Conservation (phyloP, 1,140 invertebrate species). For the Asobara japonica region DNA sequence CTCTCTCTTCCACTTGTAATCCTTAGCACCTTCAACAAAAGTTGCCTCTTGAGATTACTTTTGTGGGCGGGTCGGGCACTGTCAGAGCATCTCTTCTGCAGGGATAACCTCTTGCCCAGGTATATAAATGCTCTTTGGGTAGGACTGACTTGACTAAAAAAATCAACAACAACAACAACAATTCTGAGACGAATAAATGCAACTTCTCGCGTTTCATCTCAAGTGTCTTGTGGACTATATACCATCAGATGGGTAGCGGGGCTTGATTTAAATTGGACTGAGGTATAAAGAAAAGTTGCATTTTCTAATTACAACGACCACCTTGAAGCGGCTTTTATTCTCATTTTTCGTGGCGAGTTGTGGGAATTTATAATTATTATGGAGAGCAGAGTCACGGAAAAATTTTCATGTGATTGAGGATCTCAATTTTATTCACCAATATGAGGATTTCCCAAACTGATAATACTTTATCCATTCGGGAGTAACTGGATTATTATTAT, state of each 20-base stretch:
- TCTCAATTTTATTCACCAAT: neutral
- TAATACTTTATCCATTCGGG: no score
- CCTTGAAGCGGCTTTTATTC: neutral
- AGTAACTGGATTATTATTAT: no score
- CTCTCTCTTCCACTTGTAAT: constrained; percentile 24
- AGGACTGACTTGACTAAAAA: neutral
- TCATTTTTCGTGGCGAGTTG: neutral
- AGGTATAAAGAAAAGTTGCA: constrained; percentile 46
- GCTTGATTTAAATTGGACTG: constrained; percentile 65
- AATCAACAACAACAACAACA: neutral
- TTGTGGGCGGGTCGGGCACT: constrained; percentile 67
- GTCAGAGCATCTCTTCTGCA: constrained; percentile 51
- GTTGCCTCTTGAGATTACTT: constrained; percentile 61
- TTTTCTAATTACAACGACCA: constrained; percentile 47
- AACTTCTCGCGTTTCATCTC: constrained; percentile 29
- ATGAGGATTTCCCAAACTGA: no score
- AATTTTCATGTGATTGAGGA: neutral
- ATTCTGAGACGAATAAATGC: neutral
- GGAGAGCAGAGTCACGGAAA: neutral
- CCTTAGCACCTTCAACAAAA: constrained; percentile 34
- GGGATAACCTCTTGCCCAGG: constrained; percentile 21
- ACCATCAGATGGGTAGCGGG: constrained; percentile 29
- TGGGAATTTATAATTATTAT: neutral
- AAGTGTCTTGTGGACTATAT: constrained; percentile 23
- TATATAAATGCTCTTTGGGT: constrained; percentile 36